Evolutionary conservation across 2,888 invertebrate genomes (phyloP).

Genomic region (Athrips mouffetella): DNA sequence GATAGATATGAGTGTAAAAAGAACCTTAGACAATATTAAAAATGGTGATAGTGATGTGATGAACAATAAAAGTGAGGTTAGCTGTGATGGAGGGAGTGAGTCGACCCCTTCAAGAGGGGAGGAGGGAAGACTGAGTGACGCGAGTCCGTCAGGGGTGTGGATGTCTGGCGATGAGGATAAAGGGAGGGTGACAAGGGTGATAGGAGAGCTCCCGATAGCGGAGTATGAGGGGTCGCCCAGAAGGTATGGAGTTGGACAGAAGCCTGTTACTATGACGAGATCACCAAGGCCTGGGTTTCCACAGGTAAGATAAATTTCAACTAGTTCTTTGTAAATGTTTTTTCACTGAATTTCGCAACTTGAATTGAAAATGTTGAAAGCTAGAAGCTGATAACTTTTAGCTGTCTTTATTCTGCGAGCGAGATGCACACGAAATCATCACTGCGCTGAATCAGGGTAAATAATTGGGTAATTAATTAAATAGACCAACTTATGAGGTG

Average conservation of each 20-base stretch:
- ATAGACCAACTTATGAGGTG: no score
- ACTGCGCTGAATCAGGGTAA: no score
- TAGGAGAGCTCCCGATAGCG: constrained; percentile 92
- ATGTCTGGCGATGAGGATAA: constrained; percentile 60
- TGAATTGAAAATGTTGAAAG: background rate
- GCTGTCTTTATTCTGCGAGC: no score
- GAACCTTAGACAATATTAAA: constrained; percentile 74
- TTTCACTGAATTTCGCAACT: no score
- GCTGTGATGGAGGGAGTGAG: constrained; percentile 56
- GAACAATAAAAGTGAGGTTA: constrained; percentile 69
- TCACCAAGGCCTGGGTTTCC: constrained; percentile 93
- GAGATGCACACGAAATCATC: no score
- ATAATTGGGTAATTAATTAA: no score
- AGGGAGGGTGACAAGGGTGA: constrained; percentile 80
- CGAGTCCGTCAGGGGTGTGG: constrained; percentile 59
- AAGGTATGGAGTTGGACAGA: constrained; percentile 87
- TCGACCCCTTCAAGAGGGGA: constrained; percentile 59
- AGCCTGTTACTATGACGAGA: constrained; percentile 81
- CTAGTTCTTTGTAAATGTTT: background rate
- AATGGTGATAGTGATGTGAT: constrained; percentile 72
- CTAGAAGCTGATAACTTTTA: background rate
- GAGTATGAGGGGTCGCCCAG: constrained; percentile 95
- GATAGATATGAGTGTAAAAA: constrained; percentile 69
- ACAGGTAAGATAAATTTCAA: constrained; percentile 65
- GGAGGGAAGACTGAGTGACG: constrained; percentile 52